Evolutionary conservation across 2,113 vertebrate genomes (phyloP).

Genomic region (Tapirus terrestris): DNA sequence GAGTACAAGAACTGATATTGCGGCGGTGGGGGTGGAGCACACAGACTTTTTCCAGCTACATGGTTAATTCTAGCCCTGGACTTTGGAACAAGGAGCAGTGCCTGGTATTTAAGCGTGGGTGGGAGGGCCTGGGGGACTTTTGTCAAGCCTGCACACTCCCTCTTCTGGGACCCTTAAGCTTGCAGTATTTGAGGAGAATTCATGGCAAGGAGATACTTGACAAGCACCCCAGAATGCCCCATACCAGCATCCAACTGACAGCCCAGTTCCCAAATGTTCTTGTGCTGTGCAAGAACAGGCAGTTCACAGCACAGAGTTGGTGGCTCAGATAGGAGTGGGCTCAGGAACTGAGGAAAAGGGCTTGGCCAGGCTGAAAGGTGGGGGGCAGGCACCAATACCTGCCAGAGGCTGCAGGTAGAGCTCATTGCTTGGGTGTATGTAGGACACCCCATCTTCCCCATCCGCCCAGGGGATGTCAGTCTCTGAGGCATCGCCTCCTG

Average conservation of each 20-base stretch:
- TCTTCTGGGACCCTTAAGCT: neutral
- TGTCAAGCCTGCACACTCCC: neutral
- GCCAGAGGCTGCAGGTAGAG: conserved; percentile 94
- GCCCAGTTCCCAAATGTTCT: neutral
- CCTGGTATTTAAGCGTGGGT: neutral
- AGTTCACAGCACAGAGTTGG: neutral
- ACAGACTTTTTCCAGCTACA: neutral
- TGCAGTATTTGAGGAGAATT: neutral
- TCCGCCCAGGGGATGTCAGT: conserved; percentile 90
- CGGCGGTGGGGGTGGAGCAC: neutral
- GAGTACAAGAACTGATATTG: conserved; percentile 48
- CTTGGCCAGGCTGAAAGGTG: neutral
- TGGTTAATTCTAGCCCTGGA: conserved; percentile 13
- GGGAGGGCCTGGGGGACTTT: neutral
- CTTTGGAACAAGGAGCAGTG: neutral
- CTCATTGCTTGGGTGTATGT: conserved; percentile 92
- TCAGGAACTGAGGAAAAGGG: neutral
- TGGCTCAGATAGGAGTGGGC: neutral
- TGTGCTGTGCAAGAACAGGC: neutral
- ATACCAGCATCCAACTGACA: neutral
- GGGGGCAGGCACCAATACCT: conserved; percentile 82
- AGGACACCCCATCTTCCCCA: conserved; percentile 93
- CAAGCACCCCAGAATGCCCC: neutral
- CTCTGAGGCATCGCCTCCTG: conserved; percentile 90
- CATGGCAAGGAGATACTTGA: neutral